Evolutionary conservation across 1,140 invertebrate species (phyloP), one percentile per base, ranked within the genome.

Genomic region (Saccostrea cuccullata): DNA sequence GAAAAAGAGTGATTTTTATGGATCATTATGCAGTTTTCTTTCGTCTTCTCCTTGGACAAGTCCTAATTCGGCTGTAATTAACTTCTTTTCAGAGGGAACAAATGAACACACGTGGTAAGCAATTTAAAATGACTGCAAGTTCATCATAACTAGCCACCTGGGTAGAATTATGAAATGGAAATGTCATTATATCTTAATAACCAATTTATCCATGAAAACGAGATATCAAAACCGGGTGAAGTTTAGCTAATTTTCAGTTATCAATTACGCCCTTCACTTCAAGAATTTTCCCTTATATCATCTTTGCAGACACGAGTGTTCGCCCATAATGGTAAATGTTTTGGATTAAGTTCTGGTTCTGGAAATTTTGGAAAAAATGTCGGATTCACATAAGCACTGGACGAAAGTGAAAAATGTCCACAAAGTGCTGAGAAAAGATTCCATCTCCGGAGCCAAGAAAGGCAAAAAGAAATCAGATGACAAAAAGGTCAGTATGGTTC

Each of bases 11-110:
- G 17, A 64, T 64, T 64, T 64, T 2, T 17, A 20, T 5, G 58
- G 9, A 17, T 64, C 58, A n/a, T 20, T 64, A 64, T 6, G 58
- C 58, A 64, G n/a, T 64, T 64, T 60, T 64, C 58, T 64, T n/a
- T 4, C 58, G 6, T 64, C n/a, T 20, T 64, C n/a, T n/a, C 58
- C 58, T 64, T 64, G 58, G 15, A 64, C 58, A 64, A 64, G 0
- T 64, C 58, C n/a, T 64, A 64, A 64, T 64, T 64, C 58, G 17
- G 58, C n/a, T 17, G n/a, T 6, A 77, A 77, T 30, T 77, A 30
- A 77, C 26, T 77, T 36, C 70, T 36, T 77, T 77, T 77, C 70
- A 77, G 70, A 77, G 26, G 30, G 23, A 77, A 77, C 70, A 77
- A 77, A 77, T 30, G 70, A 77, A 4, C 70, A 30, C 0, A 30